Conservation (phyloP, 2,888 invertebrate genomes). For the Leptopilina syphax region DNA sequence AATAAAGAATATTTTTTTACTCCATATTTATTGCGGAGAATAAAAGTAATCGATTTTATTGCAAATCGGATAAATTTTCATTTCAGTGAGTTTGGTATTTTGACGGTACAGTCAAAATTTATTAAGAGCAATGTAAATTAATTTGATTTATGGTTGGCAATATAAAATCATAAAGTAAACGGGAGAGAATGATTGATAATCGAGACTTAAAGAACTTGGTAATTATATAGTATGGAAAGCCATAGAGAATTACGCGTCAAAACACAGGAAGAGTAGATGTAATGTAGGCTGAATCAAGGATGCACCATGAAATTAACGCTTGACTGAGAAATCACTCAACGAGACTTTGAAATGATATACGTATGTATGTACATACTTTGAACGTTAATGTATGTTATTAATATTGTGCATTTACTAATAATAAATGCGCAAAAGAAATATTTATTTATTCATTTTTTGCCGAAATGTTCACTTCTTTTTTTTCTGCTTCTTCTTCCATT, state of each 20-base stretch:
- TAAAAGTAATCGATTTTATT: not conserved
- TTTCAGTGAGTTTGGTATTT: not conserved
- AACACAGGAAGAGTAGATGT: constrained; percentile 26
- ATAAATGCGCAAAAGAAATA: not conserved
- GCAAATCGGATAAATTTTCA: not conserved
- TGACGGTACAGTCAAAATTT: not conserved
- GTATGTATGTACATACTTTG: not conserved
- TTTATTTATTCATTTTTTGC: not conserved
- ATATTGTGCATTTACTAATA: not conserved
- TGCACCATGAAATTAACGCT: constrained; percentile 38
- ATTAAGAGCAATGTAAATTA: constrained; percentile 11
- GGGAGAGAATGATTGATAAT: constrained; percentile 26
- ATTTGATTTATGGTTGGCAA: constrained; percentile 9
- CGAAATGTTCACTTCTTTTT: not conserved
- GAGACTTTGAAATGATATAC: constrained; percentile 22
- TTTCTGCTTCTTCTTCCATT: too few relatives aligned
- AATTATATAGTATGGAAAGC: constrained; percentile 12
- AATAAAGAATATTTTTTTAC: too few relatives aligned
- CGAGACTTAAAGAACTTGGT: constrained; percentile 14
- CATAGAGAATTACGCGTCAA: constrained; percentile 24
- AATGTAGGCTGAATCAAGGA: constrained; percentile 34
- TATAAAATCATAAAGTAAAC: constrained; percentile 13
- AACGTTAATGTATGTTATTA: not conserved
- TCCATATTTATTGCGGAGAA: not conserved
- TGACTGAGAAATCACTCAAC: constrained; percentile 38